phyloP scores from a whole-genome alignment of 2,888 invertebrate genomes.

The Cosmia trapezina region DNA sequence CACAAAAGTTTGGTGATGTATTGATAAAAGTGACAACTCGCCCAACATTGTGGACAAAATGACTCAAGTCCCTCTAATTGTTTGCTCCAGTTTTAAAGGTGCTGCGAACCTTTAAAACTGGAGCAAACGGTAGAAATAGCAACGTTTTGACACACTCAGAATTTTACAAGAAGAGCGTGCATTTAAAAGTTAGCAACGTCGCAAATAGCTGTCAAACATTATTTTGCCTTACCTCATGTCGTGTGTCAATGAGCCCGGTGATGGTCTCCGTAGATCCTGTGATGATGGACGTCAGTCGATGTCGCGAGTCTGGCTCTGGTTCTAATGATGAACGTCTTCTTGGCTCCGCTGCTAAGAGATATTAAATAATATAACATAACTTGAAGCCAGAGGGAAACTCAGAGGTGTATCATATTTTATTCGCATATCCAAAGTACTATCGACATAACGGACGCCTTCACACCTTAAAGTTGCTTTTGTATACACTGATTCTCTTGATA shows the following conservation, averaged over 20 bases:
- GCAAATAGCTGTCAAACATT: no score
- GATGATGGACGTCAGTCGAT: conserved; percentile 89
- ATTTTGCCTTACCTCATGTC: conserved; percentile 83
- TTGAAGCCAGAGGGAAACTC: neutral
- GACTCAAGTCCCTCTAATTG: no score
- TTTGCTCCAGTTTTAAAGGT: no score
- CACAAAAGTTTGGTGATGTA: neutral
- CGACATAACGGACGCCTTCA: no score
- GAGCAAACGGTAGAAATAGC: no score
- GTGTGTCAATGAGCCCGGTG: conserved; percentile 93
- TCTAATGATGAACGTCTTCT: conserved; percentile 85
- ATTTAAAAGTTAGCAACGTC: no score
- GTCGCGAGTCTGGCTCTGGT: conserved; percentile 86
- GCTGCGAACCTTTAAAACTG: no score
- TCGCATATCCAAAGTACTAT: no score
- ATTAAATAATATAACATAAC: neutral
- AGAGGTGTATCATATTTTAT: neutral
- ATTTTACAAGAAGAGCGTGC: no score
- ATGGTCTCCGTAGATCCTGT: conserved; percentile 94
- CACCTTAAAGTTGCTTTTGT: no score
- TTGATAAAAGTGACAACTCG: neutral
- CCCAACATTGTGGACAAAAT: neutral
- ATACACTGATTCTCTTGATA: no score
- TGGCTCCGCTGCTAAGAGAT: conserved; percentile 72
- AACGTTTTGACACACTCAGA: no score